A percentile compares a stretch with the other conserved stretches of the same genome.
Conservation (phyloP, 2,113 vertebrate genomes). For the Eclectus roratus region DNA sequence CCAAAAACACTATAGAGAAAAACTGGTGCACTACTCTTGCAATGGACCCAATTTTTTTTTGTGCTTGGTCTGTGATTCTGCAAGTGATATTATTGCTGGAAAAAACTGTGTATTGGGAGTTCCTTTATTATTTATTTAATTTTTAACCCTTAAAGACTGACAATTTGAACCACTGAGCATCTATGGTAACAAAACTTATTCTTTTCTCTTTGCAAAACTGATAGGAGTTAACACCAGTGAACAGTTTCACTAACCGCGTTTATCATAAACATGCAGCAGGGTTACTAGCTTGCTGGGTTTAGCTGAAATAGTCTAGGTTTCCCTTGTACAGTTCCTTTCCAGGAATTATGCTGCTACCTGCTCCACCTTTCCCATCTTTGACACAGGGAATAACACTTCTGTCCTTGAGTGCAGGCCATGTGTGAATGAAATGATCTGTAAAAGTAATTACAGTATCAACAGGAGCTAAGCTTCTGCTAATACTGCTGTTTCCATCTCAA, state of each 20-base stretch:
- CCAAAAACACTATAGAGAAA: neutral
- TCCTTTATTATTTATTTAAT: neutral
- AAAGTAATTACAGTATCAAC: conserved; percentile 15
- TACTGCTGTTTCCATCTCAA: neutral
- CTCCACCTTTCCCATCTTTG: neutral
- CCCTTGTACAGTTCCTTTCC: neutral
- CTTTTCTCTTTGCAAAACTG: neutral
- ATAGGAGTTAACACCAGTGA: neutral
- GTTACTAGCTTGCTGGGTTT: neutral
- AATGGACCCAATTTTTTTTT: neutral
- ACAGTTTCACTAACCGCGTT: neutral
- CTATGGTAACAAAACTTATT: neutral
- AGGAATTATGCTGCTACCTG: neutral
- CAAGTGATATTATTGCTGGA: neutral
- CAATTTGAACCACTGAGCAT: rapidly evolving
- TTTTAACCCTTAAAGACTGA: neutral
- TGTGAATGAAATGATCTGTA: conserved; percentile 20
- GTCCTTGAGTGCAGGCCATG: neutral
- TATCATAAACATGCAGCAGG: neutral
- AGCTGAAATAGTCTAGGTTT: neutral
- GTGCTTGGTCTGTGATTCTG: neutral
- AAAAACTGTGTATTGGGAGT: neutral
- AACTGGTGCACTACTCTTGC: neutral
- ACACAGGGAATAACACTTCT: neutral
- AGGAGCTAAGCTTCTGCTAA: neutral